phyloP scores from a whole-genome alignment of 1,140 invertebrate genomes.

The Paralvinella palmiformis region DNA sequence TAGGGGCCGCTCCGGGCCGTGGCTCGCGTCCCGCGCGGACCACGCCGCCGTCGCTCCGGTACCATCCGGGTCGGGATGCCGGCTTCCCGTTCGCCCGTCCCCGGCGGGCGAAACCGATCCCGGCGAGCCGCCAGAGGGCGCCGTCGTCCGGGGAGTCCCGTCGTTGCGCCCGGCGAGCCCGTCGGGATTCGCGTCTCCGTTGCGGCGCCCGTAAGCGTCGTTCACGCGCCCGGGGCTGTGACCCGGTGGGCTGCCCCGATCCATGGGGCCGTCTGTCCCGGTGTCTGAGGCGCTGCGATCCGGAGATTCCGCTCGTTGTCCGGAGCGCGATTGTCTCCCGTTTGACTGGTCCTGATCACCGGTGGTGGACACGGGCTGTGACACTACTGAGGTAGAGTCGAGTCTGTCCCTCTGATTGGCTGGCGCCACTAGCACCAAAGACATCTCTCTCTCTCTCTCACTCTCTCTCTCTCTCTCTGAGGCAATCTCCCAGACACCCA shows the following conservation, averaged over 20 bases:
- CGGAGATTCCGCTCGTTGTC: neutral
- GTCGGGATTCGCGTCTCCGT: slow-evolving; percentile 38
- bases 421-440: slow-evolving; percentile 32
- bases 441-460: too few species aligned
- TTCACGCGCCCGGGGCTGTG: slow-evolving; percentile 30
- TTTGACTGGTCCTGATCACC: neutral
- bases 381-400: slow-evolving; percentile 29
- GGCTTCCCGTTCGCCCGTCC: neutral
- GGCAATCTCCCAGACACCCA: too few species aligned
- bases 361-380: neutral
- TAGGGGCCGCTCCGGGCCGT: slow-evolving; percentile 13
- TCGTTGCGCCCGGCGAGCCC: slow-evolving; percentile 1
- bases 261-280: slow-evolving; percentile 3
- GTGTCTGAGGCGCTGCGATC: slow-evolving; percentile 1
- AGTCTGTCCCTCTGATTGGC: slow-evolving; percentile 33
- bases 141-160: neutral
- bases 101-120: neutral
- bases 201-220: slow-evolving; percentile 37
- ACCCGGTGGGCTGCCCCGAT: neutral
- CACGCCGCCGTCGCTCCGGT: neutral
- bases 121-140: neutral
- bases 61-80: neutral
- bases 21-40: slow-evolving; percentile 11
- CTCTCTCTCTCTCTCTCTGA: too few species aligned
- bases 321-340: neutral